Evolutionary conservation across 2,888 invertebrate species (phyloP), one percentile per base, ranked within the genome.

Genomic region (Chymomyza procnemis): DNA sequence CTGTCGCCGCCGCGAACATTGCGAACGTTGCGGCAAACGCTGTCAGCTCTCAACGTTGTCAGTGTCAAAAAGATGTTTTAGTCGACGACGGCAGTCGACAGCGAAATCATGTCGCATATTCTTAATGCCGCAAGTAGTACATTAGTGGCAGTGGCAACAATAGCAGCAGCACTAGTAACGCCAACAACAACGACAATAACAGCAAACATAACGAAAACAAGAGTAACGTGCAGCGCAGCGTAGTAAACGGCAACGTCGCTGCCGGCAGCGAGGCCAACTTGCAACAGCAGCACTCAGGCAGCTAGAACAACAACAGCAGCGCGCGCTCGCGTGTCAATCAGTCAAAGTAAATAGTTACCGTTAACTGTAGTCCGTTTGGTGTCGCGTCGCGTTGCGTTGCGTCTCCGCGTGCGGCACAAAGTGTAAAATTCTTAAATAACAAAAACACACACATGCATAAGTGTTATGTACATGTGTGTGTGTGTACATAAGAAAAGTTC

Each of bases 51-150:
- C 86, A 80, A 88, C 86, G 86, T 85, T 90, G 90, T 90, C 90
- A 90, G 90, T 90, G 90, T 90, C 91, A 90, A 90, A 90, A 89
- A 90, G 89, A 90, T 90, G 88, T 89, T 90, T 90, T 89, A 90
- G 90, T 90, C 89, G 90, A 89, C 88, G 88, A 89, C 89, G 89
- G 88, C 88, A 89, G 88, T 89, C 86, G 89, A 88, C 86, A 88
- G 89, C 87, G 89, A 77, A 85, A 90, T 89, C 89, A 89, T 90
- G 90, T 90, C 85, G 87, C 87, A 76, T 54, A 54, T 74, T 74
- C 75, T 74, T 71, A 73, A 75, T 73, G 75, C 78, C 82, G 81
- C 79, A 75, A 79, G 74, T 73, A 80, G 73, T 78, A 76, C 79
- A 75, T 74, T 78, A 41, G 70, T 61, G 8, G 8, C 26, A 2